Percentiles rank a stretch among this genome's conserved stretches.
Conservation (phyloP, 2,113 vertebrate genomes). For the Lutjanus erythropterus region DNA sequence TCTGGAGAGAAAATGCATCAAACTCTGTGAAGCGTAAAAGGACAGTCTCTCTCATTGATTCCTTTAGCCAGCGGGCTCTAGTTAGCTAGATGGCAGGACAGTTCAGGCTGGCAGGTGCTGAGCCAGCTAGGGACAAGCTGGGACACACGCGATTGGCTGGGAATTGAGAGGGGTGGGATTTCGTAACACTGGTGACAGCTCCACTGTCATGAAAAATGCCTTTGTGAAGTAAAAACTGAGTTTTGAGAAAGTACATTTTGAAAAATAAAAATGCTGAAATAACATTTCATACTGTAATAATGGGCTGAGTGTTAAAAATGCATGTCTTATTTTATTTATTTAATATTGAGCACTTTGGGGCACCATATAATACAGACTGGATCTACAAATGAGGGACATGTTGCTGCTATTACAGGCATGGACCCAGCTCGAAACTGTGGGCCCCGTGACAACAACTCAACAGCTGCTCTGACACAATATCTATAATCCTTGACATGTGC, state of each 20-base stretch:
- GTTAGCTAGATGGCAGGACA: background rate
- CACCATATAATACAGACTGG: background rate
- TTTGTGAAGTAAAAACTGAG: background rate
- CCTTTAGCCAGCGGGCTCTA: background rate
- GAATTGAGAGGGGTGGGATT: background rate
- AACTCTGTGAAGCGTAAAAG: background rate
- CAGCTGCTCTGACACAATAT: slow-evolving; percentile 58
- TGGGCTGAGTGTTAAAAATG: background rate
- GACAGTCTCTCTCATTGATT: background rate
- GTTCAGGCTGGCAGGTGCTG: background rate
- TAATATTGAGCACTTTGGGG: background rate
- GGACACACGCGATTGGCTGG: background rate
- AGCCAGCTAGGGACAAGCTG: background rate
- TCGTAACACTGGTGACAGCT: background rate
- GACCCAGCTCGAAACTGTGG: slow-evolving; percentile 25
- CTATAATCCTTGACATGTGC: slow-evolving; percentile 58
- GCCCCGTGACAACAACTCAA: slow-evolving; percentile 41
- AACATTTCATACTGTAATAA: slow-evolving; percentile 1
- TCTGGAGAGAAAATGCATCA: background rate
- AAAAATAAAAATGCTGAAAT: slow-evolving; percentile 8
- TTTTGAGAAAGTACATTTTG: background rate
- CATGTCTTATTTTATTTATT: background rate
- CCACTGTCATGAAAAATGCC: slow-evolving; percentile 15
- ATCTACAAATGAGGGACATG: slow-evolving; percentile 33
- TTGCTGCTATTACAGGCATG: background rate